These are phyloP conservation scores for Pherbina coryleti DNA, from an alignment of 2,888 invertebrate species.

Conservation along the genomic window DNA sequence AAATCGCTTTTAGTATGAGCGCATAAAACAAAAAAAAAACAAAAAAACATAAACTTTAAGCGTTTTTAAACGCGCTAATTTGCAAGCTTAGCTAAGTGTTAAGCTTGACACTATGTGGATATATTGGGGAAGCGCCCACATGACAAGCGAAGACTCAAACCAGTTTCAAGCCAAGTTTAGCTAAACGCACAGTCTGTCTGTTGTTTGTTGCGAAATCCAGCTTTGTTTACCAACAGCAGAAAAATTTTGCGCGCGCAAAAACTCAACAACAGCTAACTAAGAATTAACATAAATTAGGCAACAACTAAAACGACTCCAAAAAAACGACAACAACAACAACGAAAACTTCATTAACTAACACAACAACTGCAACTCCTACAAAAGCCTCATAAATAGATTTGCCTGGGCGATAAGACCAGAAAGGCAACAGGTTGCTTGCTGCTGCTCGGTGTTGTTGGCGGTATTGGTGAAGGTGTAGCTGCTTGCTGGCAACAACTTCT, in stretches of 20 bases:
- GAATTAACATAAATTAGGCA: neutral
- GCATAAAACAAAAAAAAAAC: too few relatives aligned
- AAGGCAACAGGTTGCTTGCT: conserved; percentile 3
- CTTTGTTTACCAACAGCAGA: neutral
- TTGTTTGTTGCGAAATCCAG: neutral
- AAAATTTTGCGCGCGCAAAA: conserved; percentile 26
- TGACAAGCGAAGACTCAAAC: too few relatives aligned
- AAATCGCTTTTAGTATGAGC: too few relatives aligned
- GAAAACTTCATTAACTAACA: neutral
- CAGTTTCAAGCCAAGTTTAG: too few relatives aligned
- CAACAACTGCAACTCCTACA: neutral
- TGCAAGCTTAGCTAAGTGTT: too few relatives aligned
- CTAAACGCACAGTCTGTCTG: neutral
- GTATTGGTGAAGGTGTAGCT: conserved; percentile 12
- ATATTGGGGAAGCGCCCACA: too few relatives aligned
- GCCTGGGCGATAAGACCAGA: neutral
- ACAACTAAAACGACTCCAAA: conserved; percentile 3
- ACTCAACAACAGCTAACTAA: neutral
- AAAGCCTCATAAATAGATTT: neutral
- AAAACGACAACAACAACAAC: conserved; percentile 19
- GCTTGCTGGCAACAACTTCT: conserved; percentile 10
- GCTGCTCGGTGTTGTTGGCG: neutral
- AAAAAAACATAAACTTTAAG: too few relatives aligned
- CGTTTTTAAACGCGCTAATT: too few relatives aligned
- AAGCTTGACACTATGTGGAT: too few relatives aligned